These are phyloP conservation scores for Eugnorisma glareosa DNA, from an alignment of 2,888 invertebrate species.

Conservation along the genomic window DNA sequence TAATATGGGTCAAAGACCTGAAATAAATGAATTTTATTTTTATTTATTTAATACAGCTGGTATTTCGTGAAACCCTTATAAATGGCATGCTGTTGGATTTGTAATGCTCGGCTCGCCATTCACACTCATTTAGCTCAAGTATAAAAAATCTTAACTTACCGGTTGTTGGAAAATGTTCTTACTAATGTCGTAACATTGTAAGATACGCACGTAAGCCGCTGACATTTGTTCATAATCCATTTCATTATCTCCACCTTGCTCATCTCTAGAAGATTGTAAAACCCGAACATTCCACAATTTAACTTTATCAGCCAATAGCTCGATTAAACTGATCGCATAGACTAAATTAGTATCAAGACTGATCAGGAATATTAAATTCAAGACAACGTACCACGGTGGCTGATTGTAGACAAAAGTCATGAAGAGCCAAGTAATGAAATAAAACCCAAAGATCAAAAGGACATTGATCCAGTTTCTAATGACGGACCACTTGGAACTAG, in stretches of 20 bases:
- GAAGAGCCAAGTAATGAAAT: conserved; percentile 2
- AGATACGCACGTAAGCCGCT: conserved; percentile 5
- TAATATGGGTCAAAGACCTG: too few species aligned
- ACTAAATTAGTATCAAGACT: conserved; percentile 22
- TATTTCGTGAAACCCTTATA: not conserved
- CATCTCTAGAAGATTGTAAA: not conserved
- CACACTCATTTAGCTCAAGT: not conserved
- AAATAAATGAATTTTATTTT: too few species aligned
- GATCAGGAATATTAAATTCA: conserved; percentile 21
- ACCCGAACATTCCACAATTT: conserved; percentile 18
- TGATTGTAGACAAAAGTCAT: not conserved
- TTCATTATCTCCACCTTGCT: not conserved
- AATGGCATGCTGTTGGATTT: not conserved
- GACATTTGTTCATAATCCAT: conserved; percentile 11
- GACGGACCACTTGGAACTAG: conserved; percentile 10
- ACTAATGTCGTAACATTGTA: conserved; percentile 23
- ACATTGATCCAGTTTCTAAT: conserved; percentile 24
- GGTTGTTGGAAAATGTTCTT: conserved; percentile 25
- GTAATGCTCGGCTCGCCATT: not conserved
- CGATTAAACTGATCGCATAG: conserved; percentile 17
- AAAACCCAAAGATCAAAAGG: conserved; percentile 15
- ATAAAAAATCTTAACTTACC: not conserved
- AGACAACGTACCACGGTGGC: conserved; percentile 9
- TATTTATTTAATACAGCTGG: too few species aligned
- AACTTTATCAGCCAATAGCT: conserved; percentile 26